phyloP scores from a whole-genome alignment of 2,888 invertebrate species.

The Mamestra brassicae region DNA sequence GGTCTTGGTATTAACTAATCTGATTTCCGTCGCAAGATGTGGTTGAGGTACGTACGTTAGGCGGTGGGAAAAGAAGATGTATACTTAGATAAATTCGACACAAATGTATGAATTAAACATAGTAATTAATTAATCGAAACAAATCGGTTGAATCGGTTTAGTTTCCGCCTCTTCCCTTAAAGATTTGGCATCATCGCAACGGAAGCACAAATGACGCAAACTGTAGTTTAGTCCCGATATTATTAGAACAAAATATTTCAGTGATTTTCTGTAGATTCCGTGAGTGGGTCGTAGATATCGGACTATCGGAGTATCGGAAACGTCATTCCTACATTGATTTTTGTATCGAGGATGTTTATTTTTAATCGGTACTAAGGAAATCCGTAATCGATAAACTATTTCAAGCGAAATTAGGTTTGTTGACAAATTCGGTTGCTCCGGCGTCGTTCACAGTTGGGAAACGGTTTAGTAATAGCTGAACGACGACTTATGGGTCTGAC shows the following conservation, averaged over 20 bases:
- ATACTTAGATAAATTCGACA: conserved; percentile 14
- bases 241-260: conserved; percentile 66
- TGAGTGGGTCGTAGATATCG: conserved; percentile 43
- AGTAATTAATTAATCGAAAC: conserved; percentile 65
- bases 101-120: conserved; percentile 45
- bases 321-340: conserved; percentile 55
- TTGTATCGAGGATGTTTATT: conserved; percentile 54
- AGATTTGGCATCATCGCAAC: conserved; percentile 72
- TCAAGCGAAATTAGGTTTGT: conserved; percentile 54
- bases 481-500: conserved; percentile 35
- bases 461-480: conserved; percentile 33
- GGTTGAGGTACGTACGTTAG: neutral
- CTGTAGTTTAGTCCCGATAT: conserved; percentile 65
- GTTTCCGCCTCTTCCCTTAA: conserved; percentile 62
- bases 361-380: conserved; percentile 60
- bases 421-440: conserved; percentile 47
- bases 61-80: neutral
- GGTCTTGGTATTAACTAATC: neutral
- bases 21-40: neutral
- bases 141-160: conserved; percentile 62
- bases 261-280: conserved; percentile 59
- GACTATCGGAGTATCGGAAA: conserved; percentile 51
- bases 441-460: conserved; percentile 43
- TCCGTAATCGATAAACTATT: conserved; percentile 46
- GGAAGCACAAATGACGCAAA: conserved; percentile 76